Evolutionary conservation across 2,113 vertebrate species (phyloP), one percentile per base, ranked within the genome.

Genomic region (Tapirus terrestris): DNA sequence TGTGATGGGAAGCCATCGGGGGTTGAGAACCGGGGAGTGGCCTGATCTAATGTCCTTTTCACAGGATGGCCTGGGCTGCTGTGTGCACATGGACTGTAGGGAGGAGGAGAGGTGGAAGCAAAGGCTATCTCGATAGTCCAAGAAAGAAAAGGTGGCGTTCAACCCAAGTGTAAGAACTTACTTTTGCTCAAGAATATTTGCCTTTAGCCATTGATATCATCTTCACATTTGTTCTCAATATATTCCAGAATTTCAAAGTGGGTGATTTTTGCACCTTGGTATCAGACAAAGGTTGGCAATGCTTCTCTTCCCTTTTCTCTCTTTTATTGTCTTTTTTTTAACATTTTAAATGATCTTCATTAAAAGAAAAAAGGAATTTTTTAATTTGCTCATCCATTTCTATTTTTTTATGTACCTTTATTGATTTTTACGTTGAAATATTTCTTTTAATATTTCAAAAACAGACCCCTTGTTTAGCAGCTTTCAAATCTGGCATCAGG

Each of bases 391-490:
- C 80, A 60, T 82, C 68, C 67, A 48, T 39, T 85, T 90, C 43
- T 11, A 76, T 85, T 83, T 48, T 91, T 89, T 80, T 53, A n/a
- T 87, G 63, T 76, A 83, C 14, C 51, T 80, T 51, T 89, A 88
- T 83, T 43, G 90, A 96, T 97, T 95, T 97, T 96, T 80, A 56
- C 9, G 31, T 92, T 83, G 61, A 96, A 94, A 72, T 94, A 91
- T 84, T 84, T 94, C 89, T 91, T 85, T 96, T 27, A 68, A 20
- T 94, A 67, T 81, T 93, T 94, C 39, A 81, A 83, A 97, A 90
- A 60, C 25, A 56, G 72, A 45, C 25, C 61, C 58, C 33, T 79
- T 63, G 63, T 83, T 53, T 70, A 77, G 83, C 0, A 0, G 33
- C 91, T 76, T 67, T 76, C 84, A 75, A 90, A 87, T 17, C 51